A percentile compares a stretch with the other conserved stretches of the same genome.
Evolutionary conservation across 2,888 invertebrate species (phyloP).

Genomic region (Pollenia angustigena): DNA sequence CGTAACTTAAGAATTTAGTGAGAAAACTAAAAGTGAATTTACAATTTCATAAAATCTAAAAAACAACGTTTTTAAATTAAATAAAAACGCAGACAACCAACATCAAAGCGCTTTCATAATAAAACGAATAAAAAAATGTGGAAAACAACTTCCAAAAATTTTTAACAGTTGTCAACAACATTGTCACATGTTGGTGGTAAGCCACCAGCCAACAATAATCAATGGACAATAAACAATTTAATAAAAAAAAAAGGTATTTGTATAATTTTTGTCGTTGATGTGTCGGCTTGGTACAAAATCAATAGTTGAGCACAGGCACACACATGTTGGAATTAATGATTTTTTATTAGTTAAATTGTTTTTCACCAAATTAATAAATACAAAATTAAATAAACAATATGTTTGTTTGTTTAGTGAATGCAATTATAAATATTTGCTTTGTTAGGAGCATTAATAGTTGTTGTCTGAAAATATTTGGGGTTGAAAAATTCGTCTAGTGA

Average conservation of each 20-base stretch:
- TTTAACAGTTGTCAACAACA: constrained; percentile 66
- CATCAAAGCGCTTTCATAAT: constrained; percentile 50
- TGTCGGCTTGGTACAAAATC: not conserved
- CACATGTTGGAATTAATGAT: constrained; percentile 40
- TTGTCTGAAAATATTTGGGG: too few relatives aligned
- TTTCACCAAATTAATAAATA: constrained; percentile 40
- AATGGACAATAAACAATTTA: constrained; percentile 44
- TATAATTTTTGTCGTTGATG: constrained; percentile 14
- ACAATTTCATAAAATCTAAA: constrained; percentile 44
- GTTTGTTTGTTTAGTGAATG: constrained; percentile 6
- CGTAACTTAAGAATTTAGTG: constrained; percentile 29
- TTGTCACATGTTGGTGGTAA: constrained; percentile 57
- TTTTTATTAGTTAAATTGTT: constrained; percentile 40
- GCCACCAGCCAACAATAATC: constrained; percentile 15
- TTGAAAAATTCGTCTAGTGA: too few relatives aligned
- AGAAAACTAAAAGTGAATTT: constrained; percentile 32
- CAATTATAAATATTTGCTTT: constrained; percentile 6
- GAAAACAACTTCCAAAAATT: constrained; percentile 25
- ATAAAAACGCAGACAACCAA: constrained; percentile 34
- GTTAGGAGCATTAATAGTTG: not conserved
- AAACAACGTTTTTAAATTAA: constrained; percentile 40
- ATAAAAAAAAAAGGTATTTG: constrained; percentile 25
- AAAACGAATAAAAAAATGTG: constrained; percentile 9
- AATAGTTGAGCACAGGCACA: constrained; percentile 21
- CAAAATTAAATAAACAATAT: constrained; percentile 26